Percentiles rank a stretch among this genome's conserved stretches.
phyloP scores from a whole-genome alignment of 2,797 vertebrate species.

The Trachops cirrhosus region DNA sequence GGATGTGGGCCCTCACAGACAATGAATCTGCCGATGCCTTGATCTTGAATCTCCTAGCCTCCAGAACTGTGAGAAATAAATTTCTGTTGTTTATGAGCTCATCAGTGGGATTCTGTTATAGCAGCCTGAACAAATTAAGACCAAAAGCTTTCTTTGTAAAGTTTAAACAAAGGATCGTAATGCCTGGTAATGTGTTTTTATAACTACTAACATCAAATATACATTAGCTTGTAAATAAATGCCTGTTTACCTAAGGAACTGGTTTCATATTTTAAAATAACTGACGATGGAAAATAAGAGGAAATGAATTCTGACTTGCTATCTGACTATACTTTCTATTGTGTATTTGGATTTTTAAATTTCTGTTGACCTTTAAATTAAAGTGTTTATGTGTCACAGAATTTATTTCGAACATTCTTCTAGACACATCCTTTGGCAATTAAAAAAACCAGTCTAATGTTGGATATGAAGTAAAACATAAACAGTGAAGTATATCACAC shows the following conservation, averaged over 20 bases:
- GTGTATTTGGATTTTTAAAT: constrained; percentile 3
- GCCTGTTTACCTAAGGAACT: neutral
- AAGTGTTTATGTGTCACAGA: constrained; percentile 8
- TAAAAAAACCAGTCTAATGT: neutral
- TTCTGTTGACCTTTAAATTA: constrained; percentile 32
- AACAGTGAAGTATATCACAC: constrained; percentile 12
- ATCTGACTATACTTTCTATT: neutral
- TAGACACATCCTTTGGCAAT: neutral
- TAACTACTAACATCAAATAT: neutral
- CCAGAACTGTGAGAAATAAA: neutral
- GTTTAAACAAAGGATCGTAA: neutral
- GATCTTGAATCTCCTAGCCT: neutral
- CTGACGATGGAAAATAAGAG: neutral
- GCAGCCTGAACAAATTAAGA: neutral
- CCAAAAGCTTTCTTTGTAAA: neutral
- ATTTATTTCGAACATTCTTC: neutral
- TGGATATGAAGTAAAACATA: neutral
- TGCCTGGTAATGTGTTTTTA: neutral
- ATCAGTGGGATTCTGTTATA: neutral
- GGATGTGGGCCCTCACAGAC: neutral
- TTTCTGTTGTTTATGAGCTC: neutral
- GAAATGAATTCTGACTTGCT: constrained; percentile 12
- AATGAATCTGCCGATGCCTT: neutral
- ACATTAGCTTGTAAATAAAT: neutral
- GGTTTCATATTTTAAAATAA: constrained; percentile 20